Evolutionary conservation across 2,113 vertebrate genomes (phyloP), one percentile per base, ranked within the genome.

Genomic region (Callorhinus ursinus): DNA sequence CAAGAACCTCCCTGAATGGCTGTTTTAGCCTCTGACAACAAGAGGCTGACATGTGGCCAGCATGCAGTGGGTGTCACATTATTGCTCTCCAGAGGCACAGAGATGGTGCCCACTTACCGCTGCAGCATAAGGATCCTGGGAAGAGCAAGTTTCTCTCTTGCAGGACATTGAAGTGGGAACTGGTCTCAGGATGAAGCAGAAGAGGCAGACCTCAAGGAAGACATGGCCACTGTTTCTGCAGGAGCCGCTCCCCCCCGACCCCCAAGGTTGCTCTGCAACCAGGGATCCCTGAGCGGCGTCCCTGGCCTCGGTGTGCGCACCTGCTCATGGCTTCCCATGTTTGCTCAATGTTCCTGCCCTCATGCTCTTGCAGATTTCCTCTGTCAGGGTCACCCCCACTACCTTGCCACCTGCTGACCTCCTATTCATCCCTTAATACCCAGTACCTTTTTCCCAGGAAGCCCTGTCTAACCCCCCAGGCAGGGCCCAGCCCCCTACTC

Each of bases 171-270:
- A 98, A 98, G 76, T 98, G 98, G 98, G 99, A 98, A 98, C 98
- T 74, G 98, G 98, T 95, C 98, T 98, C 46, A 98, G 98, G 76
- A 98, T 18, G 39, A 99, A 98, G 95, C 99, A 99, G 95, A 98
- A 95, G 93, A 99, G 98, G 91, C 97, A 98, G 91, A 99, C 98
- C 97, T 99, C 99, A 90, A 99, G 96, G 97, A 99, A 99, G 0
- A 98, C 98, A 46, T 0, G 99, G 99, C 99, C 98, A 99, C 96
- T 98, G 99, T 98, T 97, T 99, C 96, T 99, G 99, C 88, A 99
- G 97, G 1, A 98, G 95, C 39, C 98, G 7, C 97, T 98, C 36
- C 99, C 99, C 33, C 28, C 10, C 2, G 2, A 39, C 39, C 59
- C 65, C n/a, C 4, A 8, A 24, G 36, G 21, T 24, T 22, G 19